Base-by-base conservation (phyloP, 2,113 vertebrate species). In the Callorhinus ursinus region DNA sequence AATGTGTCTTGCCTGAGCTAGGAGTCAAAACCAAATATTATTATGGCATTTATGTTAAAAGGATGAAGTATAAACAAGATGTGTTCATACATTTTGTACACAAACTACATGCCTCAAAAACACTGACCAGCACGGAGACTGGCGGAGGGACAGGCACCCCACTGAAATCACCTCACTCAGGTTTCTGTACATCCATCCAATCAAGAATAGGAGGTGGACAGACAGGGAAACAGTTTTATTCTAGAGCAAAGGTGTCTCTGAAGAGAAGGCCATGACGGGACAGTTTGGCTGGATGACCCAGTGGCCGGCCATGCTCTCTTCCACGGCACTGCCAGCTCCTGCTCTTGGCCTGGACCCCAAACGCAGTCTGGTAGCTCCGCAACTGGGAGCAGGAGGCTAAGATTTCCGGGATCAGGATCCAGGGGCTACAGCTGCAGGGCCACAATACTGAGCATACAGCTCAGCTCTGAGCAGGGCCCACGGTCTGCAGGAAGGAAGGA, bases 1-100 rank as follows among this genome's bases (percentile, higher is more conserved):
- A 96, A 99, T 97, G 79, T 98, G 98, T 51, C 98, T 98, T 22
- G 99, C 99, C 74, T 99, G 98, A 96, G 98, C 99, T 99, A 46
- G 76, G 36, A 90, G 93, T 15, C 42, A 59, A 95, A 80, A 79
- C 53, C 33, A 71, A 84, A 71, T 26, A 24, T 31, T 42, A 39
- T 42, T 16, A 79, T 0, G 12, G 15, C 15, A 36, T 18, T 39
- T 21, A 51, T 1, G 36, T 33, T 7, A 33, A 31, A 59, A 93
- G 21, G 31, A 36, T 9, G 7, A 74, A 67, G 31, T 2, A 6
- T 1, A 93, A 51, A 81, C 46, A 88, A 59, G 84, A 59, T 5
- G 13, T 0, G 26, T 7, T n/a, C 33, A 26, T 8, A 10, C 0
- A 18, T 24, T 21, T 11, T 71, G 76, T 4, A 33, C 61, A 49